Percentiles rank a stretch among this genome's conserved stretches.
These are phyloP conservation scores for Oligia fasciuncula DNA, from an alignment of 2,888 invertebrate genomes.

Conservation along the genomic window DNA sequence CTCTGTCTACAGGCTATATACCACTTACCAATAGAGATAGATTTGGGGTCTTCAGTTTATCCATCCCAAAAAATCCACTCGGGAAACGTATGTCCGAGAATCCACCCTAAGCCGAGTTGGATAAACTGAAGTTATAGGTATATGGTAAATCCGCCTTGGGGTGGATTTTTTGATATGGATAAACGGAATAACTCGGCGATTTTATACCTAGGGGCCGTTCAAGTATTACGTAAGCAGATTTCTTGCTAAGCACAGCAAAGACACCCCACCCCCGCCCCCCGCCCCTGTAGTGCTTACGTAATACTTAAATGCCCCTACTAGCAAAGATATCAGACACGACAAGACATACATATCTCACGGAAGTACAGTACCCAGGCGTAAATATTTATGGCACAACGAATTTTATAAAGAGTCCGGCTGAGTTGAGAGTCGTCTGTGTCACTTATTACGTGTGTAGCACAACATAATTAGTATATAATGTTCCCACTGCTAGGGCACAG, in stretches of 20 bases:
- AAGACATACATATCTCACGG: not conserved
- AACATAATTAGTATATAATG: not conserved
- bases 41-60: not conserved
- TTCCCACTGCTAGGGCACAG: not conserved
- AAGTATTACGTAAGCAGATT: no score
- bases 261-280: no score
- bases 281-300: no score
- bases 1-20: conserved; percentile 3
- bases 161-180: no score
- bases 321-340: not conserved
- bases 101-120: no score
- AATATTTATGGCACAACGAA: not conserved
- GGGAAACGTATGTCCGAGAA: no score
- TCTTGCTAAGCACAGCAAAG: no score
- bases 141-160: no score
- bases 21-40: conserved; percentile 9
- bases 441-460: not conserved
- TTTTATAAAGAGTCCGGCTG: not conserved
- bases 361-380: not conserved
- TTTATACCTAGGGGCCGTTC: not conserved
- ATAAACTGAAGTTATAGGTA: no score
- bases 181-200: not conserved
- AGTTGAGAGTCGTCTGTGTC: not conserved
- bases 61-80: no score
- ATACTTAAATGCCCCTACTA: not conserved